Evolutionary conservation across 2,888 invertebrate species (phyloP), one percentile per base, ranked within the genome.

Genomic region (Tipula lateralis): DNA sequence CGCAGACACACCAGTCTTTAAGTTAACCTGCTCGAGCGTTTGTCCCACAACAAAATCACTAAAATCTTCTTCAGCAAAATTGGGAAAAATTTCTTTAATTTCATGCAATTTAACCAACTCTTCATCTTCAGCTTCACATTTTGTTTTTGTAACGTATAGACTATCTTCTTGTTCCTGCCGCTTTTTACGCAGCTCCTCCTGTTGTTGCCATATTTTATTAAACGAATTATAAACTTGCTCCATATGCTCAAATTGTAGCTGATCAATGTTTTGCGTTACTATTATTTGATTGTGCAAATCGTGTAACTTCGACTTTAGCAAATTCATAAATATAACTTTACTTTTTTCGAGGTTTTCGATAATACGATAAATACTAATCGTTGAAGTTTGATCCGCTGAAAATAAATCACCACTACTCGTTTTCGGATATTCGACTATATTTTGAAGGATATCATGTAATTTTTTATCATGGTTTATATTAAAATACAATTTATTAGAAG

Each of bases 91-190:
- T 87, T 93, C 91, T 86, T 92, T 91, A 85, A 96, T 92, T 90
- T 95, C 95, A 84, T 92, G 90, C 19, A 91, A 89, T 0, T 93
- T 92, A 85, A 93, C 91, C 19, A 94, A 92, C 86, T 95, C 95
- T 87, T 96, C 96, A 24, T 94, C 92, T 87, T 93, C 92, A 24
- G 92, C 92, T 87, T 93, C 92, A 84, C 93, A 94, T 89, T 93
- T 93, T 0, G 93, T 93, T 88, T 93, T 94, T 9, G 93, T 94
- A 85, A 94, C 93, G 89, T 95, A 96, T 82, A 97, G 90, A 86
- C 94, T 94, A 84, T 95, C 95, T 85, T 95, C 94, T 87, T 96
- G 96, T 84, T 92, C 92, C 86, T 94, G 93, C 87, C 93, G 92
- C 87, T 91, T 91, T 86, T 93, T 93, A 19, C 92, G 92, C 30